A percentile compares a stretch with the other conserved stretches of the same genome.
These are phyloP conservation scores for Semnopithecus entellus DNA, from an alignment of 2,113 vertebrate genomes.

Conservation along the genomic window DNA sequence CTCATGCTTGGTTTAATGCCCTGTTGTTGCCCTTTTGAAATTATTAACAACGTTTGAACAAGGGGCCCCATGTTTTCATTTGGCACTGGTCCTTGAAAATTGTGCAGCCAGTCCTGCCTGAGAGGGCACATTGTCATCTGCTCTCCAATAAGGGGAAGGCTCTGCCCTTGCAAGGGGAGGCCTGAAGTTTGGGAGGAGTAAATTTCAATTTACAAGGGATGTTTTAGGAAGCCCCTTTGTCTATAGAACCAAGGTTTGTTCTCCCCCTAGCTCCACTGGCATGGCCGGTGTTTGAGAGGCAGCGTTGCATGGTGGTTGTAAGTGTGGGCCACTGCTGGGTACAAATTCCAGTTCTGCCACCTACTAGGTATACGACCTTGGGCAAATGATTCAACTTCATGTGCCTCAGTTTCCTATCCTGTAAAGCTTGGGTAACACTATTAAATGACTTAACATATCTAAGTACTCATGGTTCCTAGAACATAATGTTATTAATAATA, in stretches of 20 bases:
- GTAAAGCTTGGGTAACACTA: background rate
- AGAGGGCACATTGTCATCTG: background rate
- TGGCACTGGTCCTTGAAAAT: background rate
- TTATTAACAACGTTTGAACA: background rate
- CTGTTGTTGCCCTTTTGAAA: background rate
- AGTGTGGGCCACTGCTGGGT: background rate
- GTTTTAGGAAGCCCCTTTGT: background rate
- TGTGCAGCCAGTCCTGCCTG: background rate
- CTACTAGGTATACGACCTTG: background rate
- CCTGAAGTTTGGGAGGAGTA: background rate
- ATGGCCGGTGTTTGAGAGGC: background rate
- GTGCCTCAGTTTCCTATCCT: background rate
- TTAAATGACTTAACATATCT: background rate
- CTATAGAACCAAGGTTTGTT: background rate
- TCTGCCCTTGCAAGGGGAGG: background rate
- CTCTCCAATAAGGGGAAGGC: background rate
- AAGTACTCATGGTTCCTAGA: background rate
- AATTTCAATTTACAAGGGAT: background rate
- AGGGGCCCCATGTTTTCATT: background rate
- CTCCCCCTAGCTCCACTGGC: background rate
- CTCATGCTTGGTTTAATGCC: background rate
- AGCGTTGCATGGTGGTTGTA: background rate
- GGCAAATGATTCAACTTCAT: background rate
- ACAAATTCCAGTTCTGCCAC: background rate
- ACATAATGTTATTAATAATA: background rate